Base-by-base conservation (phyloP, 2,113 vertebrate species). In the Ailurus styani region DNA sequence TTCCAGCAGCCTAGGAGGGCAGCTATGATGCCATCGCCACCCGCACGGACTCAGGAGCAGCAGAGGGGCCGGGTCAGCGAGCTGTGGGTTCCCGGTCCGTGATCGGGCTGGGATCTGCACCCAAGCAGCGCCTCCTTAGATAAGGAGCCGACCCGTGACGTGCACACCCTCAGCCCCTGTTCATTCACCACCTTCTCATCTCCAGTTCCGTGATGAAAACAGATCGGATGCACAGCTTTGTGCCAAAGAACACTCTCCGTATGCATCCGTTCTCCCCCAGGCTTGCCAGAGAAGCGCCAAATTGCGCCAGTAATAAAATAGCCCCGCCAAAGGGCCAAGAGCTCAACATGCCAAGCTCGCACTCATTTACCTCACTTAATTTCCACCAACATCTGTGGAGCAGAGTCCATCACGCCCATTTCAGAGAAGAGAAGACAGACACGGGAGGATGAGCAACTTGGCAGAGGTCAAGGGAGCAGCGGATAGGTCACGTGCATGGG, bases 21-120 rank as follows among this genome's bases (percentile, higher is more conserved):
- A 0, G 54, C 13, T 6, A 9, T 0, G 0, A 20, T 1, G 17
- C 3, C 3, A 4, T 14, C 18, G 1, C 23, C 6, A 8, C 0
- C 0, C 0, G 6, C 13, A 4, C 0, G 0, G 4, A 12, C 5
- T 5, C 88, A 29, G 50, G 29, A 42, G 34, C 0, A 31, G 25
- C 40, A 50, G 78, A 47, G 55, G 55, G 42, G 8, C 42, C 10
- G 1, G 5, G 2, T 7, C 17, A 31, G 37, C 15, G 2, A 20
- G 50, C 73, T 5, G 2, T 40, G 11, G 0, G 29, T 34, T 29
- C 9, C 12, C 8, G 3, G 15, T 1, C 17, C 20, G 23, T 37
- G 37, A 27, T 8, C 18, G 54, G 40, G 73, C 45, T 14, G 50
- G 34, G 31, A 21, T 7, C 1, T 31, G 34, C 54, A n/a, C 18